Evolutionary conservation across 2,113 vertebrate genomes (phyloP).

Genomic region (Deroptyus accipitrinus): DNA sequence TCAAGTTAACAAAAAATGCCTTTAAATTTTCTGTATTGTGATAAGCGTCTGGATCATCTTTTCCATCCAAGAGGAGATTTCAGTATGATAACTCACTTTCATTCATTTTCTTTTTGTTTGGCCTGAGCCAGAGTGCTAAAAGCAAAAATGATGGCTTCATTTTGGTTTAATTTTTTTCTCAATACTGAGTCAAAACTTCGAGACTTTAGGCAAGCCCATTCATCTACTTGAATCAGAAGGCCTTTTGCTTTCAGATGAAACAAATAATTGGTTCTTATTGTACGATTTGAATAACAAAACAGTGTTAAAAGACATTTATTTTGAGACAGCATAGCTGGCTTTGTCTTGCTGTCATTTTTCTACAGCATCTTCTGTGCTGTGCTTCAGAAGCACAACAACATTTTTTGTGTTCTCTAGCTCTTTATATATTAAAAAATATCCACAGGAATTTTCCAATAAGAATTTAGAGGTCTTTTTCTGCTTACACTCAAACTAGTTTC

Average conservation of each 20-base stretch:
- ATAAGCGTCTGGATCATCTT: not conserved
- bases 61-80: not conserved
- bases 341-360: not conserved
- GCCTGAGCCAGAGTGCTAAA: not conserved
- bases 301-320: not conserved
- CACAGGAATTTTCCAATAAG: not conserved
- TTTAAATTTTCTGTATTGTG: not conserved
- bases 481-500: not conserved
- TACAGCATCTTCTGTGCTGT: not conserved
- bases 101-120: not conserved
- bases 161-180: not conserved
- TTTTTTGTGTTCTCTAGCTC: not conserved
- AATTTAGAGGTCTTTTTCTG: not conserved
- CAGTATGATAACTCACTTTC: not conserved
- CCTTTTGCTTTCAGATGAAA: not conserved
- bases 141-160: constrained; percentile 13
- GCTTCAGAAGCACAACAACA: not conserved
- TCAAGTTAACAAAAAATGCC: not conserved
- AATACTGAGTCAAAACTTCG: not conserved
- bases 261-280: not conserved
- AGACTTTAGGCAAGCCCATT: not conserved
- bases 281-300: constrained; percentile 3
- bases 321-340: not conserved
- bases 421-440: not conserved
- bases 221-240: not conserved